Percentiles rank a stretch among this genome's conserved stretches.
These are phyloP conservation scores for Pammene fasciana DNA, from an alignment of 2,888 invertebrate genomes.

Conservation along the genomic window DNA sequence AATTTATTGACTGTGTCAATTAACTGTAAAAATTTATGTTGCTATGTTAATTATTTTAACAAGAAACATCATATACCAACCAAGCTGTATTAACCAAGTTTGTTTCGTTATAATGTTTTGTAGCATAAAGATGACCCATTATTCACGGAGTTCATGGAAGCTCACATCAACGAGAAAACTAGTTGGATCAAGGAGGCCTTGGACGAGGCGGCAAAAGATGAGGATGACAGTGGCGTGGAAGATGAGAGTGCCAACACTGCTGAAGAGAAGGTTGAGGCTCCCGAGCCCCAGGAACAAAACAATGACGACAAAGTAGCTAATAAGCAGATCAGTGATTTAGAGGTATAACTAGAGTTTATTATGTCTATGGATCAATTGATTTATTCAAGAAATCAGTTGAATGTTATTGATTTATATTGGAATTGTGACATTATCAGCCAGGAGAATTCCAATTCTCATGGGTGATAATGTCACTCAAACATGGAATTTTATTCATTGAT, in stretches of 20 bases:
- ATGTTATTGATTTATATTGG: too few relatives aligned
- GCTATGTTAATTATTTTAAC: too few relatives aligned
- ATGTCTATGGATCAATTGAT: too few relatives aligned
- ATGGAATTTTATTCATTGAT: too few relatives aligned
- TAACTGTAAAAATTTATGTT: too few relatives aligned
- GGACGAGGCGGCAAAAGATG: conserved; percentile 62
- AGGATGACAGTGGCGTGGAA: conserved; percentile 66
- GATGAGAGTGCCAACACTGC: conserved; percentile 51
- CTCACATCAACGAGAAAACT: conserved; percentile 85
- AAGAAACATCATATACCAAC: too few relatives aligned
- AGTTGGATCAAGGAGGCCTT: conserved; percentile 72
- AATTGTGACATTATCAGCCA: too few relatives aligned
- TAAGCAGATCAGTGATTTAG: conserved; percentile 89
- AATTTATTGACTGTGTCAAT: too few relatives aligned
- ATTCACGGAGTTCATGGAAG: conserved; percentile 94
- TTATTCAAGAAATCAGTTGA: too few relatives aligned
- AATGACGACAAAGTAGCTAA: conserved; percentile 86
- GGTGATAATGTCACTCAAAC: too few relatives aligned
- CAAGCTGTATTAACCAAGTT: too few relatives aligned
- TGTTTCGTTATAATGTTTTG: conserved; percentile 44
- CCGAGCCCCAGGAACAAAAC: conserved; percentile 47
- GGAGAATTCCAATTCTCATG: too few relatives aligned
- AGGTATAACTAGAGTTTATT: conserved; percentile 73
- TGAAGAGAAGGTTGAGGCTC: conserved; percentile 49
- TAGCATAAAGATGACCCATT: conserved; percentile 94